Base-by-base conservation (phyloP, 2,113 vertebrate genomes). In the Cinclus cinclus region DNA sequence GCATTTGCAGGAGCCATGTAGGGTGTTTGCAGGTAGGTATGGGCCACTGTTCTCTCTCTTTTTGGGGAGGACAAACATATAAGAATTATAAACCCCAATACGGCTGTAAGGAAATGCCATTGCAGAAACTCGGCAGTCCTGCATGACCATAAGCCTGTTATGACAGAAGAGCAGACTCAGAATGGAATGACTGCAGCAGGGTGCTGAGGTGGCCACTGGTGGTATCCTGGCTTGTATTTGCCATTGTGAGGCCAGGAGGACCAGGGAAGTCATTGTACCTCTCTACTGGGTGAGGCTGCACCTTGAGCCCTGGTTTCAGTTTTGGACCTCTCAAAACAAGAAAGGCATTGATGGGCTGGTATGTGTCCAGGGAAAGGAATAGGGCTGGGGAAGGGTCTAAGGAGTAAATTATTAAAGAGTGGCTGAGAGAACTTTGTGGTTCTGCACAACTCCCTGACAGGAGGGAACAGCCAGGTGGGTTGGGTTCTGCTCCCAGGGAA, bases 381-480 rank as follows among this genome's bases (percentile, higher is more conserved):
- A 2, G 78, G 44, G 13, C 15, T 68, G 46, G 53, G 25, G 24
- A 52, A 39, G 35, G 17, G 11, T 14, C 35, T 42, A 8, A 20
- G 42, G 77, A 15, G 12, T 47, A 39, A 47, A 55, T 74, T 7
- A 24, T n/a, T 30, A n/a, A 41, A 28, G 50, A 41, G 12, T 28
- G n/a, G 18, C 41, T 64, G 59, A 39, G 41, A 56, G 15, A 41
- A 65, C 27, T 30, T 49, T 42, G 6, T 73, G 21, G 22, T 4
- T 60, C 23, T 73, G 2, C 59, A n/a, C 21, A 33, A 0, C 2
- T 33, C 31, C 59, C 52, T 46, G 39, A 1, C 14, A 78, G 74
- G 39, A 53, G 8, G 3, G 33, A 1, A 10, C 16, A 50, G 42
- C n/a, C 0, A 0, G 7, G 6, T 6, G 17, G 1, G 1, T 33